These are phyloP conservation scores for Sinonovacula constricta DNA, from an alignment of 1,140 invertebrate genomes.

Conservation along the genomic window DNA sequence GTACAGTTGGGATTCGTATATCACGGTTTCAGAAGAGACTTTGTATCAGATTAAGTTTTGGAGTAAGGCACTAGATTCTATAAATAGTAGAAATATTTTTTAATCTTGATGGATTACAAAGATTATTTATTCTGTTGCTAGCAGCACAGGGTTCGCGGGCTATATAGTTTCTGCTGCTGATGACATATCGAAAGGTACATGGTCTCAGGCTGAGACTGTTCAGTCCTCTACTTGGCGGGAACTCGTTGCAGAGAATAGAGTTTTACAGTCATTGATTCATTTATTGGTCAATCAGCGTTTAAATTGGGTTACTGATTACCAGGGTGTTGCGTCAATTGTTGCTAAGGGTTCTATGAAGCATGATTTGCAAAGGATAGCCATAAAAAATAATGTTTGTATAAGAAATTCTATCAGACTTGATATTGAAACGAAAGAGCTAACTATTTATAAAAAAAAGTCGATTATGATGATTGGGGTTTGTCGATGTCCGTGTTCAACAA, in stretches of 20 bases:
- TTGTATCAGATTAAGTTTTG: slow-evolving; percentile 5
- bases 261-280: slow-evolving; percentile 6
- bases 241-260: neutral
- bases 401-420: slow-evolving; percentile 22
- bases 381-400: slow-evolving; percentile 17
- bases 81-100: slow-evolving; percentile 17
- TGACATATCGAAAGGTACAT: slow-evolving; percentile 6
- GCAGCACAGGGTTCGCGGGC: slow-evolving; percentile 1
- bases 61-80: neutral
- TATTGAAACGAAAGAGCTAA: slow-evolving; percentile 30
- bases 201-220: slow-evolving; percentile 9
- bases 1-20: slow-evolving; percentile 7
- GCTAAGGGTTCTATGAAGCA: slow-evolving; percentile 40
- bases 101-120: slow-evolving; percentile 5
- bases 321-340: slow-evolving; percentile 4
- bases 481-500: neutral
- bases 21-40: neutral
- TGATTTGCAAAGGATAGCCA: slow-evolving; percentile 14
- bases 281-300: slow-evolving; percentile 9
- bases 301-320: slow-evolving; percentile 13
- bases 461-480: slow-evolving; percentile 43
- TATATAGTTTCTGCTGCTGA: slow-evolving; percentile 16
- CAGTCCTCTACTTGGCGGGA: slow-evolving; percentile 40
- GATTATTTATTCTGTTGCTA: slow-evolving; percentile 24
- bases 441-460: slow-evolving; percentile 15